Evolutionary conservation across 2,888 invertebrate species (phyloP).

Genomic region (Ecdyonurus torrentis): DNA sequence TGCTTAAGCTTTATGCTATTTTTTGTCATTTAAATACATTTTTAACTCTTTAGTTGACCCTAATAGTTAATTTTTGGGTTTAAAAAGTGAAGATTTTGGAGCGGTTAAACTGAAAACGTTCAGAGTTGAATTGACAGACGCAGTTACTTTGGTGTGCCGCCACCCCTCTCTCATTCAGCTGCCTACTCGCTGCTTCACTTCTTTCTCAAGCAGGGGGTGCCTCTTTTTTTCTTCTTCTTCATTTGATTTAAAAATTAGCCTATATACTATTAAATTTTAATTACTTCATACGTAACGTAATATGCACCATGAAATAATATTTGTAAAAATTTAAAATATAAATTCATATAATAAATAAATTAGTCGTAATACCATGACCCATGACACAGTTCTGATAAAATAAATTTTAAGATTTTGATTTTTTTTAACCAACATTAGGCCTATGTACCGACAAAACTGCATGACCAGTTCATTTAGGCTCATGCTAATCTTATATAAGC

Average conservation of each 20-base stretch:
- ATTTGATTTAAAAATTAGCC: too few species aligned
- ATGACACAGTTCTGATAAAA: neutral
- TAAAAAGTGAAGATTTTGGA: too few species aligned
- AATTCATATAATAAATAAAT: neutral
- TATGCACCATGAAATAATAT: too few species aligned
- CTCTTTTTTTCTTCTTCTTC: neutral
- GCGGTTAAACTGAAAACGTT: too few species aligned
- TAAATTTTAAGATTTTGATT: neutral
- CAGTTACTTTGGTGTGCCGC: neutral
- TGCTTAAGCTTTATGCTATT: constrained; percentile 16
- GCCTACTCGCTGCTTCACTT: neutral
- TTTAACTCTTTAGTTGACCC: neutral
- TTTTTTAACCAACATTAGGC: neutral
- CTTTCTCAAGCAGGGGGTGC: neutral
- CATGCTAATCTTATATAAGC: neutral
- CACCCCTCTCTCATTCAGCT: neutral
- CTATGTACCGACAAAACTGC: neutral
- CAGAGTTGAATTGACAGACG: neutral
- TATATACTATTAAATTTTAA: too few species aligned
- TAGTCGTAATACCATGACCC: too few species aligned
- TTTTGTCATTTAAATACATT: constrained; percentile 3
- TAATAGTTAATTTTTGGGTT: neutral
- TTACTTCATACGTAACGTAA: too few species aligned
- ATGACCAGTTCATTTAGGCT: neutral
- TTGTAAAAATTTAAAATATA: neutral